Percentiles rank a stretch among this genome's conserved stretches.
phyloP scores from a whole-genome alignment of 2,888 invertebrate species.

The Lycaena phlaeas region DNA sequence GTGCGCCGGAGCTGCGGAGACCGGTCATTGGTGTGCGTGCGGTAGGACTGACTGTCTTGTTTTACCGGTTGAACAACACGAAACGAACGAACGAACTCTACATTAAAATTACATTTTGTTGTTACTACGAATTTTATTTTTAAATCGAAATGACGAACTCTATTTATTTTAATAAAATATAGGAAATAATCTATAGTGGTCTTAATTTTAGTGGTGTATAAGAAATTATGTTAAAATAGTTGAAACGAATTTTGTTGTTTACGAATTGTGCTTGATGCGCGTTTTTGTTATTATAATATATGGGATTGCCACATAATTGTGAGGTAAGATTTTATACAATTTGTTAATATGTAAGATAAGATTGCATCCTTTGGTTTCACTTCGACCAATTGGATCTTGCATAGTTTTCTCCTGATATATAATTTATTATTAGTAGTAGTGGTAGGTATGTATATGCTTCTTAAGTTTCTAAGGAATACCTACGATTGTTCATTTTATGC shows the following conservation, averaged over 20 bases:
- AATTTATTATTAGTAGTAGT: no score
- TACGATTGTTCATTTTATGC: no score
- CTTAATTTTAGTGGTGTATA: not conserved
- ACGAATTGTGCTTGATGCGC: not conserved
- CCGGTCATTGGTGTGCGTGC: not conserved
- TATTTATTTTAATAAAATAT: not conserved
- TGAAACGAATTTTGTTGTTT: not conserved
- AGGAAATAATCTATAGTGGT: not conserved
- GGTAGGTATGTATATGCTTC: no score
- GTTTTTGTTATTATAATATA: not conserved
- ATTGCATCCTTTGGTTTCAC: not conserved
- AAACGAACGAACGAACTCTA: slow-evolving; percentile 65
- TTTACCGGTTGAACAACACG: slow-evolving; percentile 53
- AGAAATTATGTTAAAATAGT: not conserved
- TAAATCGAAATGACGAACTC: not conserved
- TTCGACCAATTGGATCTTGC: no score
- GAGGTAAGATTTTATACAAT: not conserved
- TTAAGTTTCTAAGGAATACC: no score
- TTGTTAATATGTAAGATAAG: not conserved
- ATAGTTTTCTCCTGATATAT: no score
- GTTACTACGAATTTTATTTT: not conserved
- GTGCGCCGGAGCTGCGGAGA: not conserved
- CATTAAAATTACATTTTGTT: not conserved
- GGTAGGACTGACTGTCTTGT: slow-evolving; percentile 26
- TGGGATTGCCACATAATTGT: not conserved